Percentiles rank a stretch among this genome's conserved stretches.
These are phyloP conservation scores for Nanorana parkeri DNA, from an alignment of 2,113 vertebrate species.

Conservation along the genomic window DNA sequence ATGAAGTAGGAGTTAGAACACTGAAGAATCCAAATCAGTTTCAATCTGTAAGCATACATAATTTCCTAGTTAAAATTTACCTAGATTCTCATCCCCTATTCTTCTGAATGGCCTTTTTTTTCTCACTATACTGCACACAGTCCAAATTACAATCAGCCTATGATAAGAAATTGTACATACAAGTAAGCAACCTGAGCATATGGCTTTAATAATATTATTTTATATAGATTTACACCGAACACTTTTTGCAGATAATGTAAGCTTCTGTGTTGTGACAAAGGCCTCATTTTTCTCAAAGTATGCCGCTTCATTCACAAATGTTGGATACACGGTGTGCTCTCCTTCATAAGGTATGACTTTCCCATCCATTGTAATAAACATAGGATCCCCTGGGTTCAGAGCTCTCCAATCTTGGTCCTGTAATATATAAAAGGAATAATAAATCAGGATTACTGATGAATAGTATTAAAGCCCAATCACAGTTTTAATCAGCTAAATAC, in stretches of 20 bases:
- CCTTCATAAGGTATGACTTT: conserved; percentile 81
- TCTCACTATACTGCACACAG: too few species aligned
- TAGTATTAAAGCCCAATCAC: too few species aligned
- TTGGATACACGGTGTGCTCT: conserved; percentile 81
- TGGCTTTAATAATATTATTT: neutral
- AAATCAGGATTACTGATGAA: neutral
- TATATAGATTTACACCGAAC: conserved; percentile 64
- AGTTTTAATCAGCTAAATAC: too few species aligned
- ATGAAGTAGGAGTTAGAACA: too few species aligned
- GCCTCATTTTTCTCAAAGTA: conserved; percentile 98
- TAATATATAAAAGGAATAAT: conserved; percentile 46
- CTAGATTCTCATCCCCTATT: too few species aligned
- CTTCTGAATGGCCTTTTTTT: too few species aligned
- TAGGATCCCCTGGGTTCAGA: conserved; percentile 86
- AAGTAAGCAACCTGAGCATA: neutral
- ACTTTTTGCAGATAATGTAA: conserved; percentile 75
- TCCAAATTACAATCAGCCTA: too few species aligned
- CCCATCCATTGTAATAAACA: conserved; percentile 91
- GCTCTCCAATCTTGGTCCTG: conserved; percentile 97
- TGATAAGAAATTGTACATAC: neutral
- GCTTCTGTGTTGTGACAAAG: conserved; percentile 84
- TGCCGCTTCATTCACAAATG: conserved; percentile 95
- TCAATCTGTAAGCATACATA: too few species aligned
- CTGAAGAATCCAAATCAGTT: too few species aligned
- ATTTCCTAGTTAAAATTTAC: too few species aligned